phyloP scores from a whole-genome alignment of 1,140 invertebrate genomes.

The Papilio dardanus region DNA sequence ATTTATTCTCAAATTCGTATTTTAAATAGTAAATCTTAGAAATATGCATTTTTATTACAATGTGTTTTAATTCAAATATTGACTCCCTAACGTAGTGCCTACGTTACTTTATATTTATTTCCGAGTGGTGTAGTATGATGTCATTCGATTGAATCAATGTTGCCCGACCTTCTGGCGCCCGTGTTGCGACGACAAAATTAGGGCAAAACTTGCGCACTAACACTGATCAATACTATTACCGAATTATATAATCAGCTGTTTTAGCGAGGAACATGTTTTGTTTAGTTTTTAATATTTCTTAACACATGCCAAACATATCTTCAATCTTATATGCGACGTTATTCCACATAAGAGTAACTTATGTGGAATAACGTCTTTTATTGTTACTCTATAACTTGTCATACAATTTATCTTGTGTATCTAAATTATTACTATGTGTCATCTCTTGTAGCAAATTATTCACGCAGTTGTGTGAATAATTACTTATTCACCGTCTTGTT shows the following conservation, averaged over 20 bases:
- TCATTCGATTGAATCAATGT: constrained; percentile 53
- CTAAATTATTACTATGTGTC: not conserved
- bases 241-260: constrained; percentile 4
- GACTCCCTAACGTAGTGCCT: not conserved
- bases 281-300: not conserved
- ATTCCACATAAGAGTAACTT: no score
- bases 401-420: not conserved
- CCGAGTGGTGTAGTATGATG: constrained; percentile 46
- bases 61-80: not conserved
- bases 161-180: constrained; percentile 39
- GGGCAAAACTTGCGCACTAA: constrained; percentile 26
- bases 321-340: no score
- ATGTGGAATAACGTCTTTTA: no score
- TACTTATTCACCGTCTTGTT: not conserved
- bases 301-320: no score
- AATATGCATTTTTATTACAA: not conserved
- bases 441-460: not conserved
- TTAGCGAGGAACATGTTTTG: not conserved
- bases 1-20: no score
- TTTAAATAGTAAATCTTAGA: not conserved
- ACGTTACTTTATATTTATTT: not conserved
- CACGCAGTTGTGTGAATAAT: not conserved
- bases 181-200: not conserved
- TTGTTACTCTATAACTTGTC: not conserved
- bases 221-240: not conserved